Evolutionary conservation across 2,888 invertebrate species (phyloP), one percentile per base, ranked within the genome.

Genomic region (Drosophila testacea): DNA sequence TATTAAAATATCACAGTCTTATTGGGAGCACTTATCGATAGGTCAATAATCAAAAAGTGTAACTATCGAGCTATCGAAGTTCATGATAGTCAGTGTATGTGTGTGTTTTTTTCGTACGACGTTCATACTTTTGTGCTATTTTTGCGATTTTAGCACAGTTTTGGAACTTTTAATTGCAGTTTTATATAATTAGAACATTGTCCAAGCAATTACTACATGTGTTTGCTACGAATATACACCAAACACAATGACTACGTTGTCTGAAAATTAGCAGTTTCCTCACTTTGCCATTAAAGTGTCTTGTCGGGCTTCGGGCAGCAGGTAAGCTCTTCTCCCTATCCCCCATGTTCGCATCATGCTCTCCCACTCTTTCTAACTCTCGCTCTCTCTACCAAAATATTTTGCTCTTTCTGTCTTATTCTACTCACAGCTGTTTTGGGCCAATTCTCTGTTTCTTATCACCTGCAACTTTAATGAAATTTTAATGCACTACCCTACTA

Each of bases 271-370:
- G 57, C 54, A 68, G 41, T 74, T 80, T 64, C 55, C 54, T 54
- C 62, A 64, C 48, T 55, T 78, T 69, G 52, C 61, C 47, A 79
- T 65, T 64, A 63, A 72, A 68, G 68, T 74, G 59, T 75, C 71
- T 77, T 78, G 76, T 66, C 77, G 71, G 79, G 77, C 79, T 77
- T 71, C 77, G 79, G 78, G 64, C 71, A 76, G 73, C 80, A 79
- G 78, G 79, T 78, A 78, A 79, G 78, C 69, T 79, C 63, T 48
- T 48, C 54, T 67, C 39, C 56, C 27, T 46, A 46, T 46, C 38
- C 56, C 56, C 36, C 34, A 1, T 22, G 13, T 38, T 36, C 55
- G 54, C 34, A 27, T 61, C 59, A 44, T 55, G 39, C 66, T 76
- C 69, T 61, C 68, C 57, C 62, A 65, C 73, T 42, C 50, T 42